These are phyloP conservation scores for Glossosoma conforme DNA, from an alignment of 1,140 invertebrate species.

Conservation along the genomic window DNA sequence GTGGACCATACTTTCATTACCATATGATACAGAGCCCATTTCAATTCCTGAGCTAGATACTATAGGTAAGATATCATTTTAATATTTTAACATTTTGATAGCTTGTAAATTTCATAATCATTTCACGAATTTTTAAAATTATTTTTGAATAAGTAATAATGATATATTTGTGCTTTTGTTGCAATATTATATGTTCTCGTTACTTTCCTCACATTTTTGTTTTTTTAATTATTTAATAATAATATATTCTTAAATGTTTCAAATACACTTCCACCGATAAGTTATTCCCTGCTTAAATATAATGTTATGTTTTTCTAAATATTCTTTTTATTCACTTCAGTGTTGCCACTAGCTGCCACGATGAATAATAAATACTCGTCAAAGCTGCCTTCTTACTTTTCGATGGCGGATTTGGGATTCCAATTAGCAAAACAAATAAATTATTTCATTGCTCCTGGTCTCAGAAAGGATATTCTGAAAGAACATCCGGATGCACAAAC, in stretches of 20 bases:
- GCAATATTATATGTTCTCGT: no score
- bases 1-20: constrained; percentile 8
- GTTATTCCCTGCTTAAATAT: neutral
- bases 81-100: neutral
- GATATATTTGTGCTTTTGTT: no score
- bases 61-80: constrained; percentile 7
- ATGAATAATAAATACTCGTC: neutral
- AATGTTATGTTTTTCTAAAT: neutral
- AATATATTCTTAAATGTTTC: no score
- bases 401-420: constrained; percentile 15
- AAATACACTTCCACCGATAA: no score
- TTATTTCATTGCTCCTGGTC: no score
- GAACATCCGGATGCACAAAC: no score
- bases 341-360: constrained; percentile 12
- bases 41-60: neutral
- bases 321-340: constrained; percentile 6
- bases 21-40: constrained; percentile 2
- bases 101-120: no score
- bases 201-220: no score
- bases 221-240: no score
- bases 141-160: no score
- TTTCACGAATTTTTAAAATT: no score
- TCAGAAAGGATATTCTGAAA: neutral
- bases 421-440: constrained; percentile 10
- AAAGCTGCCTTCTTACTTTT: constrained; percentile 9